phyloP scores from a whole-genome alignment of 1,140 invertebrate species.

The Pachypeltis micranthus region DNA sequence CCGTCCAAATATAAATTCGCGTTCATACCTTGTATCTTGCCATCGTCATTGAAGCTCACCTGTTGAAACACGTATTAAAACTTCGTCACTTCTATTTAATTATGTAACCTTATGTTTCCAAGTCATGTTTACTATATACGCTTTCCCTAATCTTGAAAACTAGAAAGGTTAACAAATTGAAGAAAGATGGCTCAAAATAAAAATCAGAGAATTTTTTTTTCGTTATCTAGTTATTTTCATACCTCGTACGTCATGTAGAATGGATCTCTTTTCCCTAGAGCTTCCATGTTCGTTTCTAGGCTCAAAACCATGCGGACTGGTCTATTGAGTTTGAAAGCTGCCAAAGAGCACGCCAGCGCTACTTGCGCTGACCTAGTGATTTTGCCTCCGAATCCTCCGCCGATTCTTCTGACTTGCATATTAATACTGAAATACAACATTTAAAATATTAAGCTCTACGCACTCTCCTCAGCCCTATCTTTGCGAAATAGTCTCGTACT shows the following conservation, averaged over 20 bases:
- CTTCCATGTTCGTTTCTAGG: conserved; percentile 51
- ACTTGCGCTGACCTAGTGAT: conserved; percentile 42
- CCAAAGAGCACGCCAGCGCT: conserved; percentile 49
- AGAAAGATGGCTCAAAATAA: neutral
- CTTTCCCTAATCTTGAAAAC: too few species aligned
- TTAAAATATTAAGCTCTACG: neutral
- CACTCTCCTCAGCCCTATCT: neutral
- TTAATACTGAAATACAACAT: conserved; percentile 49
- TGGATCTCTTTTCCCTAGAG: conserved; percentile 48
- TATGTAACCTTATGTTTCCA: too few species aligned
- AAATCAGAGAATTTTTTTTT: too few species aligned
- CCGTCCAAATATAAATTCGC: conserved; percentile 47
- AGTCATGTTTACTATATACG: too few species aligned
- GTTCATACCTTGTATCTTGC: conserved; percentile 51
- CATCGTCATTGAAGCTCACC: conserved; percentile 40
- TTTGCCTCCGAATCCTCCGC: conserved; percentile 61
- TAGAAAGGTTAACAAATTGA: too few species aligned
- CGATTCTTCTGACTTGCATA: conserved; percentile 48
- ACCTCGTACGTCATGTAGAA: conserved; percentile 51
- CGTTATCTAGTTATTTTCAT: too few species aligned
- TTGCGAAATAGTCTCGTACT: too few species aligned
- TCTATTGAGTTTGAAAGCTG: conserved; percentile 43
- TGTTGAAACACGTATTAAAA: neutral
- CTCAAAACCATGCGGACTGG: conserved; percentile 51
- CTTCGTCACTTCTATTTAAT: too few species aligned